Conservation (phyloP, 2,113 vertebrate genomes). For the Salvelinus namaycush region DNA sequence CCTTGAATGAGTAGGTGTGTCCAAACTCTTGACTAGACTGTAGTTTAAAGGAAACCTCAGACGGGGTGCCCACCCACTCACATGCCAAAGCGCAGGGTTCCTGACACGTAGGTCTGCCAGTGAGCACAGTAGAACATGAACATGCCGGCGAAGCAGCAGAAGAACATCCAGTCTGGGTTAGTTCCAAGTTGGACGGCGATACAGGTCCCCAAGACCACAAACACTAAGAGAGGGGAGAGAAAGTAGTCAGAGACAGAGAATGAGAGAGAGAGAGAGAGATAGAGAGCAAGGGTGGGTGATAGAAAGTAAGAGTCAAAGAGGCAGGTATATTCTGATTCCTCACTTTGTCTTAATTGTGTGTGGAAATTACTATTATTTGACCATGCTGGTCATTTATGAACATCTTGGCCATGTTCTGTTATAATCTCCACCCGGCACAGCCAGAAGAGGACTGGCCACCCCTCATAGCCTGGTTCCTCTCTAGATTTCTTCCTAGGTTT, state of each 20-base stretch:
- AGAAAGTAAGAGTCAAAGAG: not conserved
- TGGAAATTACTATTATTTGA: too few species aligned
- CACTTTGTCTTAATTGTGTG: too few species aligned
- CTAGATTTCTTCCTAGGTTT: too few species aligned
- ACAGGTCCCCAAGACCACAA: conserved; percentile 88
- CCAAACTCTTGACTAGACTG: too few species aligned
- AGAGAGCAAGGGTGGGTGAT: conserved; percentile 1
- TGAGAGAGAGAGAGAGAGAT: not conserved
- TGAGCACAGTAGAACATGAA: conserved; percentile 93
- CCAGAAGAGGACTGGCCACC: too few species aligned
- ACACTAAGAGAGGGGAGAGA: conserved; percentile 73
- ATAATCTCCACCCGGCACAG: too few species aligned
- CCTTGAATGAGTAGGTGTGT: too few species aligned
- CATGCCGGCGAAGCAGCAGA: conserved; percentile 88
- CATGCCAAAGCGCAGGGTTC: conserved; percentile 87
- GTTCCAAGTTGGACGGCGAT: conserved; percentile 87
- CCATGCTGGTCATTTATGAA: too few species aligned
- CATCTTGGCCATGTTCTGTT: too few species aligned
- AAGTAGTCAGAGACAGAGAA: not conserved
- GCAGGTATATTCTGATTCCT: not conserved
- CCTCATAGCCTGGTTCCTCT: too few species aligned
- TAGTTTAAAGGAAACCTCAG: not conserved
- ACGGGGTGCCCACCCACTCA: conserved; percentile 69
- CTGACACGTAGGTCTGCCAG: conserved; percentile 90
- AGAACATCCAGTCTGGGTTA: conserved; percentile 90